Base-by-base conservation (phyloP, 2,113 vertebrate species). In the Muntiacus reevesi region DNA sequence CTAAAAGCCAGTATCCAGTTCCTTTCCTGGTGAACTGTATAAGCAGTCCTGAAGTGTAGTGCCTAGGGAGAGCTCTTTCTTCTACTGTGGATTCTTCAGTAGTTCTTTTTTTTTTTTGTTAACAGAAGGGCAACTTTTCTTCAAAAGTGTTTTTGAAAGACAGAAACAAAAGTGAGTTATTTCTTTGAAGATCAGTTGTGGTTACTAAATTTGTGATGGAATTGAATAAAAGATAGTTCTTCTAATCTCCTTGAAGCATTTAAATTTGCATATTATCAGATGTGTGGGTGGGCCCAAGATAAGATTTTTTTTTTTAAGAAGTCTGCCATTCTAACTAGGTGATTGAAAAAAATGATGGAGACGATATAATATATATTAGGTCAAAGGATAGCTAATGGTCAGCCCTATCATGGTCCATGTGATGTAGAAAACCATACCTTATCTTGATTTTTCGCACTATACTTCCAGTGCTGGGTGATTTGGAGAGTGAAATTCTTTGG, bases 141-240 rank as follows among this genome's bases (percentile, higher is more conserved):
- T 94, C 60, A 86, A 95, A 95, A 92, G 45, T 92, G 17, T 78
- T 90, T 97, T 96, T 97, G 91, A 97, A 97, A 97, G 89, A 94
- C 83, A 94, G 90, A 98, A 98, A 91, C 92, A 96, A 96, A 97
- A 95, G 43, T 95, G 92, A 97, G 50, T 94, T 96, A 87, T 87
- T 96, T 98, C 54, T 95, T 95, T 94, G 92, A 96, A 97, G 85
- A 94, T 95, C 33, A 87, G 55, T 95, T 86, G 17, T 94, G 76
- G 89, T 91, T 96, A 91, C 87, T 91, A 96, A 89, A 96, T 97
- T 84, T 97, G 64, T 93, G 82, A 91, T 93, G 86, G 82, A 94
- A 50, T 79, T 0, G 10, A 97, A 91, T 91, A 82, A 89, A 90
- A 96, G 90, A 79, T 59, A 43, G 14, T 96, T 96, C 28, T 52